Conservation (phyloP, 2,888 invertebrate species). For the Meloe dianella region DNA sequence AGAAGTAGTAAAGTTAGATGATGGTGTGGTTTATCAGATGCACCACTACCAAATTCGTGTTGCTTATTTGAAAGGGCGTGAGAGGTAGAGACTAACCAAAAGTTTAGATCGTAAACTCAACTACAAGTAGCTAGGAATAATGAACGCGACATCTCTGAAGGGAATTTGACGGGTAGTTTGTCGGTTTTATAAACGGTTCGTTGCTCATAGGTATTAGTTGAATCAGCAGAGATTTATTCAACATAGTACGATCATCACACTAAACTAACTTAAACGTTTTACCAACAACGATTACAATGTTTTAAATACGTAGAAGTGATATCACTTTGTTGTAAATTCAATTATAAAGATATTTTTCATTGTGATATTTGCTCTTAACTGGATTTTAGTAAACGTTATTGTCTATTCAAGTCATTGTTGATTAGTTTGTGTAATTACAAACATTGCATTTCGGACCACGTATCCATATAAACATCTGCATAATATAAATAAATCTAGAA, state of each 20-base stretch:
- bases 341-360: no score
- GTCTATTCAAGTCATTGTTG: slow-evolving; percentile 8
- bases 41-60: slow-evolving; percentile 15
- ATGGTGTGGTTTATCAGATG: not conserved
- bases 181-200: slow-evolving; percentile 27
- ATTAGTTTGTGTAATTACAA: slow-evolving; percentile 24
- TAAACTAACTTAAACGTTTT: not conserved
- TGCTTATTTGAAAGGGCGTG: slow-evolving; percentile 15
- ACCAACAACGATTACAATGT: not conserved
- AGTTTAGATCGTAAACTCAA: slow-evolving; percentile 29
- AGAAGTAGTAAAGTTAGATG: slow-evolving; percentile 7
- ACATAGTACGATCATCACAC: not conserved
- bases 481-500: not conserved
- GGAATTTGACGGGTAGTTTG: slow-evolving; percentile 35
- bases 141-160: slow-evolving; percentile 31
- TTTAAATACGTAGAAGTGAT: no score
- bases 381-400: not conserved
- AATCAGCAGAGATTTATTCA: slow-evolving; percentile 28
- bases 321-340: no score
- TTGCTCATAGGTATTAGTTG: slow-evolving; percentile 29
- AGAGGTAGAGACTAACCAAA: slow-evolving; percentile 12
- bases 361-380: not conserved
- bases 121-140: slow-evolving; percentile 28
- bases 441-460: slow-evolving; percentile 24
- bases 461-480: slow-evolving; percentile 15